Conservation (phyloP, 2,888 invertebrate genomes). For the Phyllotreta cruciferae region DNA sequence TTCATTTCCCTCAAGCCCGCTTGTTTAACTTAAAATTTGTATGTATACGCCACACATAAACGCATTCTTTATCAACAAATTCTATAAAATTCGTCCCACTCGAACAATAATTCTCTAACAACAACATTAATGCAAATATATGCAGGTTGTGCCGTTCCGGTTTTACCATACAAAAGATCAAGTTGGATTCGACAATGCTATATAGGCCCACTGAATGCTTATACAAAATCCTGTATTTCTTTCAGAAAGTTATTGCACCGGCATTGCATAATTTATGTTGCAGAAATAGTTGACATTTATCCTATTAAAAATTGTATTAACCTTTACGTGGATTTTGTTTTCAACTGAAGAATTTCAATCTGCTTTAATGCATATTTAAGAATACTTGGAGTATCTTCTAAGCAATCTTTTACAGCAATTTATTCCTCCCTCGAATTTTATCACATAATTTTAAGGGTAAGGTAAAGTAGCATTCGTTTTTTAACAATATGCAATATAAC, state of each 20-base stretch:
- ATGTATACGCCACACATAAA: slow-evolving; percentile 14
- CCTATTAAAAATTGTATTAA: no score
- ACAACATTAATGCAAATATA: slow-evolving; percentile 32
- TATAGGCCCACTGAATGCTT: slow-evolving; percentile 11
- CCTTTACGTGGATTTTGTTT: no score
- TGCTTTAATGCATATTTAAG: no score
- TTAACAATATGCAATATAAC: slow-evolving; percentile 18
- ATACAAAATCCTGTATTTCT: slow-evolving; percentile 15
- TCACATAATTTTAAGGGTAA: no score
- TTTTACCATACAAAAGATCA: slow-evolving; percentile 25
- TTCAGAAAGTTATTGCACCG: slow-evolving; percentile 8
- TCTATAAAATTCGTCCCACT: slow-evolving; percentile 27
- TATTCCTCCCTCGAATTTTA: no score
- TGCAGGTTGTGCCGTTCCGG: slow-evolving; percentile 20
- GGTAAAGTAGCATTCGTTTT: neutral
- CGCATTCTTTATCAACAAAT: slow-evolving; percentile 24
- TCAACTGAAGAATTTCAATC: no score
- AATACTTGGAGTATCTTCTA: no score
- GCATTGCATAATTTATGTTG: no score
- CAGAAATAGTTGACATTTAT: no score
- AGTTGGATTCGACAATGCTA: slow-evolving; percentile 26
- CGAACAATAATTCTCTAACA: slow-evolving; percentile 30
- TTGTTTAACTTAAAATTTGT: slow-evolving; percentile 22
- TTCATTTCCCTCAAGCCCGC: slow-evolving; percentile 25
- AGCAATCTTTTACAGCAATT: no score